phyloP scores from a whole-genome alignment of 2,113 vertebrate genomes.

The Albula goreensis region DNA sequence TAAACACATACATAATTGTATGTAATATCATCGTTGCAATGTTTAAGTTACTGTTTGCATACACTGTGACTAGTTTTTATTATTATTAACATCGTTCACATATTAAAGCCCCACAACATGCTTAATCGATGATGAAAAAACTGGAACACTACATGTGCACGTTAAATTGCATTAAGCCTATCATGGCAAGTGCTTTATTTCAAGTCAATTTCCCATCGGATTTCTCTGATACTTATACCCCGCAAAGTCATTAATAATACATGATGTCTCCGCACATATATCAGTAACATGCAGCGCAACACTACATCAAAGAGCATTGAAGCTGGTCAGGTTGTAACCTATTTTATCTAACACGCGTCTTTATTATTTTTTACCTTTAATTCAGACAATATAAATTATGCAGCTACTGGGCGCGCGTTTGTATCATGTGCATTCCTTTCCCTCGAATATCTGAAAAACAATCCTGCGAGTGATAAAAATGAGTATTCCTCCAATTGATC shows the following conservation, averaged over 20 bases:
- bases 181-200: not conserved
- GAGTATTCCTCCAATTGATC: not conserved
- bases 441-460: not conserved
- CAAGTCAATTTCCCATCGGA: not conserved
- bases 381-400: not conserved
- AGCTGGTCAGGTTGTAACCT: not conserved
- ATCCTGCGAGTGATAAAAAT: not conserved
- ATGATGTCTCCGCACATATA: conserved; percentile 14
- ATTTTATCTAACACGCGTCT: not conserved
- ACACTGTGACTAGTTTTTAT: not conserved
- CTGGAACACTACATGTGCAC: no score
- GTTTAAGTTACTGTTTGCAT: not conserved
- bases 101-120: not conserved
- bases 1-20: no score
- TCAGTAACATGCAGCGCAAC: not conserved
- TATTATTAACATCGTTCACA: not conserved
- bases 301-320: not conserved
- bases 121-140: no score
- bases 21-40: no score
- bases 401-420: not conserved
- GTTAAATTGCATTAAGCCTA: no score
- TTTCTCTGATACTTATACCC: conserved; percentile 3
- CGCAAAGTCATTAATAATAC: conserved; percentile 11
- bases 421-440: not conserved
- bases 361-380: not conserved